Base-by-base conservation (phyloP, 2,797 vertebrate genomes). In the Momotus momota region DNA sequence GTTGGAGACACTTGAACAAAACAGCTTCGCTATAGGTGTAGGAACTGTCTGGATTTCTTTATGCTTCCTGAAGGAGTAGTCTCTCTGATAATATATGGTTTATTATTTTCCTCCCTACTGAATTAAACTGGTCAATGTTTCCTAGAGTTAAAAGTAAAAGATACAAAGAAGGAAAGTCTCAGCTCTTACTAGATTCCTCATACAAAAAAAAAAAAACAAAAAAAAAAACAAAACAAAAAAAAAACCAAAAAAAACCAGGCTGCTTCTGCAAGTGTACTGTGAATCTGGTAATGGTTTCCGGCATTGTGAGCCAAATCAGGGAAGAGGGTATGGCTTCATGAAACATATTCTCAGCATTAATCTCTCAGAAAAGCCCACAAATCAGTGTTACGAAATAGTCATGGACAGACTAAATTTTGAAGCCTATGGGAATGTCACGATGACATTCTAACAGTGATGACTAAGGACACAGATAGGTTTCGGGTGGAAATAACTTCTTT, bases 211-310 rank as follows among this genome's bases (percentile, higher is more conserved):
- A 35, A 35, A 35, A 35, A 35, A 35, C 35, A 35, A 35, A n/a
- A n/a, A n/a, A n/a, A n/a, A n/a, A 35, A 35, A 35, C 35, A 35
- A 35, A 35, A 35, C 35, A 35, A 7, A 35, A 35, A 35, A 35
- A 35, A 35, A 35, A 7, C 12, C 45, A 2, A 0, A 51, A 49
- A 52, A 58, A 40, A 12, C 4, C 14, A 1, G 0, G 3, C 29
- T 49, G 58, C 22, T 64, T 71, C 40, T 64, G 12, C 6, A 13
- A 66, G 16, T 22, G 74, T 9, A 7, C 1, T 48, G 26, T 1
- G 8, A 60, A 16, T 4, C 38, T 51, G 45, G 3, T 12, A 66
- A 52, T 9, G 22, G 5, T 41, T 82, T 80, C 17, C 43, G 10
- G 7, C 8, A 67, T 71, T 62, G 16, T 12, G 9, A 64, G 7